Conservation (phyloP, 2,797 vertebrate species). For the Allobates femoralis region DNA sequence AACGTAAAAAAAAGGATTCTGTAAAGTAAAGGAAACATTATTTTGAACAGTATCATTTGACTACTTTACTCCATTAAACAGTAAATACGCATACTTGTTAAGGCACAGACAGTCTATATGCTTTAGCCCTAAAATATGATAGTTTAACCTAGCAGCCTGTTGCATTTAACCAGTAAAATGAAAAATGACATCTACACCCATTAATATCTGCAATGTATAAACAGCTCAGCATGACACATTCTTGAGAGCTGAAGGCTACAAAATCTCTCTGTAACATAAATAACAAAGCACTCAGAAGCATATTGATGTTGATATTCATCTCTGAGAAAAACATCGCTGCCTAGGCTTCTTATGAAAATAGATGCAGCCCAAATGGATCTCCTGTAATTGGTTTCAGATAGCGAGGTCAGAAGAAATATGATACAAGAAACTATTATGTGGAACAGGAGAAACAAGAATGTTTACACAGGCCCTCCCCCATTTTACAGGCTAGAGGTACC, state of each 20-base stretch:
- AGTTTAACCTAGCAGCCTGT: conserved; percentile 90
- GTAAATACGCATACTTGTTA: conserved; percentile 70
- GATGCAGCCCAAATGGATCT: conserved; percentile 98
- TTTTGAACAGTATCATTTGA: conserved; percentile 44
- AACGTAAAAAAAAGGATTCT: conserved; percentile 28
- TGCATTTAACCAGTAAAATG: conserved; percentile 91
- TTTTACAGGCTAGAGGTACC: conserved; percentile 86
- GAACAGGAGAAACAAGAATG: conserved; percentile 93
- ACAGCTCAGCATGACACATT: conserved; percentile 98
- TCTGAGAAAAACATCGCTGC: conserved; percentile 91
- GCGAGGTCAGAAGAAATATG: conserved; percentile 94
- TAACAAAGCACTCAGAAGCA: conserved; percentile 99
- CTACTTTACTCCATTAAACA: conserved; percentile 66
- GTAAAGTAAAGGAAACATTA: conserved; percentile 36
- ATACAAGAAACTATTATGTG: conserved; percentile 93
- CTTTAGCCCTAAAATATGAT: conserved; percentile 74
- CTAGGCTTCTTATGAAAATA: conserved; percentile 97
- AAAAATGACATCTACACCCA: conserved; percentile 95
- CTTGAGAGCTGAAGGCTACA: conserved; percentile 89
- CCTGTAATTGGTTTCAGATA: conserved; percentile 99
- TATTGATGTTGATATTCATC: conserved; percentile 99
- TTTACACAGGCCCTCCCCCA: conserved; percentile 95
- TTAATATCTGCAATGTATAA: conserved; percentile 98
- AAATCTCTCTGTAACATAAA: conserved; percentile 93
- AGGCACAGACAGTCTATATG: conserved; percentile 75